Percentiles rank a stretch among this genome's conserved stretches.
These are phyloP conservation scores for Mamestra brassicae DNA, from an alignment of 2,888 invertebrate genomes.

Conservation along the genomic window DNA sequence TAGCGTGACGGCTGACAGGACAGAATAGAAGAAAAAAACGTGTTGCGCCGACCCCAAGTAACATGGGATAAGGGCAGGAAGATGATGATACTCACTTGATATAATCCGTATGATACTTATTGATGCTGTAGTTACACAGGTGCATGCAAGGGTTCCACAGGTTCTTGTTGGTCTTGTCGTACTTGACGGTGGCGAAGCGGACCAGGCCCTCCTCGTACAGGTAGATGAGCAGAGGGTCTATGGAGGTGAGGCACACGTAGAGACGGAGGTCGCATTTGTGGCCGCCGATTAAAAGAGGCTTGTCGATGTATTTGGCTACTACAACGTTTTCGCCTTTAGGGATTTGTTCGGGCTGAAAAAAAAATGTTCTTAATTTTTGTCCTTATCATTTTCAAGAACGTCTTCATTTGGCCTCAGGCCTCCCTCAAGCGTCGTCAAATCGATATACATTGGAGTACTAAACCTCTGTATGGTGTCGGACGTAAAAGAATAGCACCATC, in stretches of 20 bases:
- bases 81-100: conserved; percentile 93
- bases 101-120: conserved; percentile 99
- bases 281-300: conserved; percentile 96
- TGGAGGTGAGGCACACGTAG: conserved; percentile 98
- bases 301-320: conserved; percentile 97
- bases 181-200: conserved; percentile 98
- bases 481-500: no score
- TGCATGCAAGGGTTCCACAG: conserved; percentile 99
- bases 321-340: conserved; percentile 97
- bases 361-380: not conserved
- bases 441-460: no score
- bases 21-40: no score
- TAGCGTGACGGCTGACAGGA: no score
- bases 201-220: conserved; percentile 99
- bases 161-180: conserved; percentile 97
- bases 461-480: no score
- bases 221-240: conserved; percentile 98
- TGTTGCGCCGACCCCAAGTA: no score
- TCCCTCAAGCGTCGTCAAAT: no score
- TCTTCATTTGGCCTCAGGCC: no score
- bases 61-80: no score
- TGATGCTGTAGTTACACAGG: conserved; percentile 99
- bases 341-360: conserved; percentile 95
- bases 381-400: no score
- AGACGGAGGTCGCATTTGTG: conserved; percentile 99